Conservation (phyloP, 2,113 vertebrate genomes). For the Chionodraco myersi region DNA sequence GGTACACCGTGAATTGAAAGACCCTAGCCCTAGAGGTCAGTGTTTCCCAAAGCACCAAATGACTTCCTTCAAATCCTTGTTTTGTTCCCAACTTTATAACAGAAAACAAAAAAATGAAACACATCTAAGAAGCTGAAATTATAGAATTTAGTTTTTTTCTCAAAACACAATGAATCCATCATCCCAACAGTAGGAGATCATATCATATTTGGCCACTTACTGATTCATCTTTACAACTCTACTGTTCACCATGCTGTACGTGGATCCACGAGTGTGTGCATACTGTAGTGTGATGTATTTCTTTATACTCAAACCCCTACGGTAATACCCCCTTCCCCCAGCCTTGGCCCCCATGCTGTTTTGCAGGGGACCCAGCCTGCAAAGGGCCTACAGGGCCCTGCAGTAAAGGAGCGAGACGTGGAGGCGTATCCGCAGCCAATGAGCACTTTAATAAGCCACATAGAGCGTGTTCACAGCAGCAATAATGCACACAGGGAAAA, state of each 20-base stretch:
- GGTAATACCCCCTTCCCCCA: conserved; percentile 11
- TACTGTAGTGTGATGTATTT: conserved; percentile 24
- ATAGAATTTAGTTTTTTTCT: no score
- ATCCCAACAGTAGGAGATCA: no score
- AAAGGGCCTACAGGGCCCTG: conserved; percentile 35
- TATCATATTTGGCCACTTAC: no score
- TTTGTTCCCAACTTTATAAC: no score
- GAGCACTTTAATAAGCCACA: conserved; percentile 36
- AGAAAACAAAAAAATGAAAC: no score
- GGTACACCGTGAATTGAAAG: neutral
- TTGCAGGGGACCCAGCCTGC: conserved; percentile 33
- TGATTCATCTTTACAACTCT: no score
- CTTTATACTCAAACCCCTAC: conserved; percentile 33
- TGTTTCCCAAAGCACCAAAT: no score
- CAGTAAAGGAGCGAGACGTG: conserved; percentile 23
- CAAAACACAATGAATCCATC: no score
- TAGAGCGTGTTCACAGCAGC: conserved; percentile 57
- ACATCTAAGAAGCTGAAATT: no score
- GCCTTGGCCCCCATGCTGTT: conserved; percentile 38
- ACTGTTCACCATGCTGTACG: conserved; percentile 3
- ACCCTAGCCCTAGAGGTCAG: neutral
- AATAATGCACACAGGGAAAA: conserved; percentile 46
- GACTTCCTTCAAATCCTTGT: no score
- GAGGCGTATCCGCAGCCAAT: conserved; percentile 20
- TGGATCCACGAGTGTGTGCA: conserved; percentile 9